phyloP scores from a whole-genome alignment of 1,140 invertebrate species.

The Penaeus chinensis region DNA sequence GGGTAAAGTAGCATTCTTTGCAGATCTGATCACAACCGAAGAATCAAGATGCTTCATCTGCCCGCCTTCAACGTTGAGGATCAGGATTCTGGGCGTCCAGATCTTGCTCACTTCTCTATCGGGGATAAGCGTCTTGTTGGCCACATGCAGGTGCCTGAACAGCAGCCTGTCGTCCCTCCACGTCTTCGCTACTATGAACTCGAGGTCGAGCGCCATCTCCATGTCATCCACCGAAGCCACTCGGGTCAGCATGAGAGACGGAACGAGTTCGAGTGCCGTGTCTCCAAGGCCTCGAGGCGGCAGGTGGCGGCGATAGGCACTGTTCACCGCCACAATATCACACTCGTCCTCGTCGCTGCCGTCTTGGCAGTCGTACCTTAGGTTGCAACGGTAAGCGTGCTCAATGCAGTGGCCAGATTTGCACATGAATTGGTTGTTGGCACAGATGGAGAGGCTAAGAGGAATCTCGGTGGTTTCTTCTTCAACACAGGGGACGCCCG shows the following conservation, averaged over 20 bases:
- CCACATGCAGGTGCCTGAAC: conserved; percentile 9
- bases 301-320: conserved; percentile 14
- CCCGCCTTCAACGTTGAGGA: no score
- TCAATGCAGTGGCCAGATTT: conserved; percentile 35
- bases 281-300: conserved; percentile 8
- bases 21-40: no score
- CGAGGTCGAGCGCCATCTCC: conserved; percentile 16
- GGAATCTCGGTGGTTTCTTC: neutral
- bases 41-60: no score
- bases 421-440: conserved; percentile 21
- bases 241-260: neutral
- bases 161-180: conserved; percentile 24
- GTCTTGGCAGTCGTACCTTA: conserved; percentile 18
- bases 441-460: conserved; percentile 29
- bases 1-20: no score
- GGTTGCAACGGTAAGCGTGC: conserved; percentile 22
- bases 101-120: conserved; percentile 8
- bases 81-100: neutral
- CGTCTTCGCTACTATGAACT: conserved; percentile 9
- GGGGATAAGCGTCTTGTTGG: conserved; percentile 2
- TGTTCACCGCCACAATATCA: conserved; percentile 1
- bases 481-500: neutral
- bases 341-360: conserved; percentile 41
- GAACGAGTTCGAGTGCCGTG: conserved; percentile 6
- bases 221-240: conserved; percentile 30